A percentile compares a stretch with the other conserved stretches of the same genome.
These are phyloP conservation scores for Arvicola amphibius DNA, from an alignment of 2,797 vertebrate genomes.

Conservation along the genomic window DNA sequence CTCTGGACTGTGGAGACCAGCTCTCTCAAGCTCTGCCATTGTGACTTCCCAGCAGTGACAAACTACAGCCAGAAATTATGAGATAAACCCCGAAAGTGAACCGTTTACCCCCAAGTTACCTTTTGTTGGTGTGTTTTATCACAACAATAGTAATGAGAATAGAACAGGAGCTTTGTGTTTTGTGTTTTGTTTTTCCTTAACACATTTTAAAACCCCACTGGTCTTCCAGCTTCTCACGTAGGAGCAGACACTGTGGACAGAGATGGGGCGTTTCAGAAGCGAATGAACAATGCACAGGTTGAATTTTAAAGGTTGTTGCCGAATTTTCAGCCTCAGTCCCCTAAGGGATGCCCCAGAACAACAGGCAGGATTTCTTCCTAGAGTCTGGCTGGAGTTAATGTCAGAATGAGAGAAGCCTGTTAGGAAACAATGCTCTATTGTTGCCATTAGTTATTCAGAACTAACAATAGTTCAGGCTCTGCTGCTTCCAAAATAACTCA, in stretches of 20 bases:
- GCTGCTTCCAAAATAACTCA: constrained; percentile 10
- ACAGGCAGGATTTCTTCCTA: background rate
- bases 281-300: background rate
- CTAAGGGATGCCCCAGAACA: background rate
- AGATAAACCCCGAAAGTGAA: background rate
- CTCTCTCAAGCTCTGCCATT: background rate
- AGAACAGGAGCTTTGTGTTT: background rate
- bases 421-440: constrained; percentile 56
- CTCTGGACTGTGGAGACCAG: background rate
- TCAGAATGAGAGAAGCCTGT: background rate
- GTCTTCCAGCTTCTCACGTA: background rate
- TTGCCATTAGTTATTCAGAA: background rate
- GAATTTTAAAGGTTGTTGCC: constrained; percentile 19
- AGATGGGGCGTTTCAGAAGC: background rate
- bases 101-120: too few relatives aligned
- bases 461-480: constrained; percentile 16
- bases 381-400: background rate
- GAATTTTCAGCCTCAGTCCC: constrained; percentile 10
- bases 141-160: background rate
- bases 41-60: background rate
- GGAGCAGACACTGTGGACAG: background rate
- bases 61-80: background rate
- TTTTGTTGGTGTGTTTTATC: background rate
- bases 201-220: too few relatives aligned
- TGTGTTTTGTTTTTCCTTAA: background rate